A percentile compares a stretch with the other conserved stretches of the same genome.
These are phyloP conservation scores for Drosophila biarmipes DNA, from an alignment of 1,140 invertebrate species.

Conservation along the genomic window DNA sequence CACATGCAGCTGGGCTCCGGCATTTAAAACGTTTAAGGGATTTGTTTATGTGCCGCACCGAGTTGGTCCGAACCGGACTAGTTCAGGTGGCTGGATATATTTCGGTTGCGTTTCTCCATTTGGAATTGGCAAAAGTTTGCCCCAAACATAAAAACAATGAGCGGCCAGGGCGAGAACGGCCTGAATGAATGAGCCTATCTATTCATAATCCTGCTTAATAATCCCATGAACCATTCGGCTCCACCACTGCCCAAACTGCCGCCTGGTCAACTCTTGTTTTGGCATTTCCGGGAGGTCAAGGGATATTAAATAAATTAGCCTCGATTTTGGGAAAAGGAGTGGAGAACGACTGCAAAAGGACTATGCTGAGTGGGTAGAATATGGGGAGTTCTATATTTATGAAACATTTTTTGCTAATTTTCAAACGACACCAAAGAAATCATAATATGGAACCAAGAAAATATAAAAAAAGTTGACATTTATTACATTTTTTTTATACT, in stretches of 20 bases:
- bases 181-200: conserved; percentile 72
- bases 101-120: conserved; percentile 25
- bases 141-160: conserved; percentile 77
- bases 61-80: conserved; percentile 23
- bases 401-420: too few species aligned
- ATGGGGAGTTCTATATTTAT: too few species aligned
- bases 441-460: too few species aligned
- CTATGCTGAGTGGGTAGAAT: too few species aligned
- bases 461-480: too few species aligned
- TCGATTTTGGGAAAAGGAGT: conserved; percentile 1
- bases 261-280: conserved; percentile 24
- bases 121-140: conserved; percentile 66
- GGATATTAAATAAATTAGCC: conserved; percentile 47
- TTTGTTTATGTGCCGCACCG: conserved; percentile 68
- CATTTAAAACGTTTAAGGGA: conserved; percentile 81
- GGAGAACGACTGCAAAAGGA: too few species aligned
- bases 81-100: conserved; percentile 37
- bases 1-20: conserved; percentile 71
- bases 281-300: conserved; percentile 21
- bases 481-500: too few species aligned
- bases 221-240: conserved; percentile 43
- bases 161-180: conserved; percentile 45
- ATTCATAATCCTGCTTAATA: conserved; percentile 80
- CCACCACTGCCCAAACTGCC: neutral
- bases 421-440: too few species aligned